phyloP scores from a whole-genome alignment of 30 jellyfish, hydroid and myxozoan genomes.

The Cassiopea xamachana region DNA sequence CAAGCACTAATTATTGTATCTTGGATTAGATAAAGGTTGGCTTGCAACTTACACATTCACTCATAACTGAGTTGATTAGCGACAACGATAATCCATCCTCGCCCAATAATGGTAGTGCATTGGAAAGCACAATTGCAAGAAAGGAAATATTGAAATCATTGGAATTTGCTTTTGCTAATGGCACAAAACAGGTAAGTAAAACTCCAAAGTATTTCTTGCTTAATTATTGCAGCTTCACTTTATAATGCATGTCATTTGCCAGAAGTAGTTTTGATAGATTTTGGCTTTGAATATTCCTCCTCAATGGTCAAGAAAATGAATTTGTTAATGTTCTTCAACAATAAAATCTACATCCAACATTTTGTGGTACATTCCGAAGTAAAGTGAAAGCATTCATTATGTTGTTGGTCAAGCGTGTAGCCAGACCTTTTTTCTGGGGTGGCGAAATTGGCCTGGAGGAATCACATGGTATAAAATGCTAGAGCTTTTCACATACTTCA shows the following conservation, averaged over 20 bases:
- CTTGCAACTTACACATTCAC: constrained; percentile 20
- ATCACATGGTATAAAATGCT: too few species aligned
- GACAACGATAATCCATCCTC: neutral
- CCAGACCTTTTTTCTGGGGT: too few species aligned
- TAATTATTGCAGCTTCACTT: neutral
- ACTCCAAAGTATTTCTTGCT: neutral
- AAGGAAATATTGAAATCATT: neutral
- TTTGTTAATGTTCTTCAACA: too few species aligned
- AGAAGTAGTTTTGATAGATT: neutral
- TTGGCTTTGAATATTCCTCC: too few species aligned
- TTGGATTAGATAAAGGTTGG: constrained; percentile 48
- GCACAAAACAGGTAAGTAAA: constrained; percentile 33
- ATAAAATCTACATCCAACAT: too few species aligned
- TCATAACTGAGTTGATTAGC: neutral
- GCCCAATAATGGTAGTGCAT: neutral
- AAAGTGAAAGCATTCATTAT: too few species aligned
- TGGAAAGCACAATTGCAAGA: neutral
- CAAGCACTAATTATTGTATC: neutral
- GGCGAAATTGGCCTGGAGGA: too few species aligned
- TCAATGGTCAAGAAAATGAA: too few species aligned
- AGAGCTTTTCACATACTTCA: too few species aligned
- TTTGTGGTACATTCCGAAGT: too few species aligned
- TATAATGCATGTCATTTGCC: neutral
- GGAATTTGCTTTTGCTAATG: constrained; percentile 44
- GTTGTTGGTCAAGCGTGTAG: too few species aligned